Evolutionary conservation across 2,888 invertebrate species (phyloP), one percentile per base, ranked within the genome.

Genomic region (Nematopogon swammerdamellus): DNA sequence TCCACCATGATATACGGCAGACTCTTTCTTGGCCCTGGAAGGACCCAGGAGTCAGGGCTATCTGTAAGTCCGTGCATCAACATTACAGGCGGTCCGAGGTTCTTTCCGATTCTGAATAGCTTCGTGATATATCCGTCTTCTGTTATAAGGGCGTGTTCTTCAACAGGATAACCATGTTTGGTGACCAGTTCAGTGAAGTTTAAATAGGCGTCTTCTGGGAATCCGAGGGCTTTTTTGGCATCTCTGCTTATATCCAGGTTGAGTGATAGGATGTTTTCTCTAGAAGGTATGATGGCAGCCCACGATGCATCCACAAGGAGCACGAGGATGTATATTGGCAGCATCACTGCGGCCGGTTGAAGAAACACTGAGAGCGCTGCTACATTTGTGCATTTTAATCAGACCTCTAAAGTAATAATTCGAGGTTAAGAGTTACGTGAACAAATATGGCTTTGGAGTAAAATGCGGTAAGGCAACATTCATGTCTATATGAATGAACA

Each of bases 21-120:
- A 1, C 74, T 74, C 19, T 63, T 59, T 14, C 57, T 54, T 11
- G 71, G 72, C 19, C 73, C 73, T 6, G 72, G 56, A 18, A 75
- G 66, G 50, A 76, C 47, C 75, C 76, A 77, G 2, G 66, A 68
- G 55, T 77, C 76, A 0, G 76, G 74, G 54, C 73, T 73, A 47
- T 76, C 76, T 36, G 65, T 68, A 45, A 76, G 66, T 6, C 76
- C 76, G 49, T 77, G 76, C 47, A 62, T 69, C 50, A 77, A 57
- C 29, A 77, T 54, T 49, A 75, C 66, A 42, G 72, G 68, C 14
- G 72, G 68, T 49, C 74, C 76, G 46, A 14, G 11, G 11, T 59
- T 62, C 2, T 57, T 62, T 1, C 63, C 68, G 58, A 75, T 68
- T 43, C 74, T 65, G 53, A 68, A 68, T 45, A 64, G 47, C 36